Base-by-base conservation (phyloP, 2,797 vertebrate species). In the Huso huso region DNA sequence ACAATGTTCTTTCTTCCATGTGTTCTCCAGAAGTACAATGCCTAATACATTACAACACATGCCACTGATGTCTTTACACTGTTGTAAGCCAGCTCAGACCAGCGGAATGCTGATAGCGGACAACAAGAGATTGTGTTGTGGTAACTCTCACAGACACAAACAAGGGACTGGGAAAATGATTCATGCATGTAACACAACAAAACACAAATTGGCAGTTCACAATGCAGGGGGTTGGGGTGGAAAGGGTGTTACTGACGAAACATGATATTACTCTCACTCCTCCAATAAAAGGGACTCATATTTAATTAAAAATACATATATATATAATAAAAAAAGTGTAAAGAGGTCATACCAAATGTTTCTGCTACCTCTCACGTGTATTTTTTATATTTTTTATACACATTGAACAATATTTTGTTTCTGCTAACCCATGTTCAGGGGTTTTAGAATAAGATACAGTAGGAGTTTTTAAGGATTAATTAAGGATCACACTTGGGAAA, bases 1-100 rank as follows among this genome's bases (percentile, higher is more conserved):
- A 91, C 88, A 88, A 86, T 86, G 88, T 84, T 86, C 88, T 86
- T 88, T 87, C 84, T 87, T 86, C 81, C 81, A 79, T 87, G 80
- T 63, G 84, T 86, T 86, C 89, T 86, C 80, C 84, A 77, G 72
- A 72, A 85, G 83, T 79, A 89, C 90, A 89, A 89, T 86, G 81
- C 75, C 84, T 81, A 78, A 75, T 86, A 80, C 85, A 86, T 90
- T 85, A 83, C 82, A 87, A 89, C 88, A 90, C 89, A 89, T 84
- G 88, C 89, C 88, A 82, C 86, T 72, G 77, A 84, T 88, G 87
- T 82, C 87, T 87, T 82, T 84, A 84, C 88, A 82, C 84, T 65
- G 86, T 85, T 84, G 85, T 86, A 87, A 88, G 88, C 84, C 86
- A 82, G 83, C 87, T 88, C 86, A 79, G 85, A 78, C 85, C 83